These are phyloP conservation scores for Drosophila novamexicana DNA, from an alignment of 1,140 invertebrate species.

Conservation along the genomic window DNA sequence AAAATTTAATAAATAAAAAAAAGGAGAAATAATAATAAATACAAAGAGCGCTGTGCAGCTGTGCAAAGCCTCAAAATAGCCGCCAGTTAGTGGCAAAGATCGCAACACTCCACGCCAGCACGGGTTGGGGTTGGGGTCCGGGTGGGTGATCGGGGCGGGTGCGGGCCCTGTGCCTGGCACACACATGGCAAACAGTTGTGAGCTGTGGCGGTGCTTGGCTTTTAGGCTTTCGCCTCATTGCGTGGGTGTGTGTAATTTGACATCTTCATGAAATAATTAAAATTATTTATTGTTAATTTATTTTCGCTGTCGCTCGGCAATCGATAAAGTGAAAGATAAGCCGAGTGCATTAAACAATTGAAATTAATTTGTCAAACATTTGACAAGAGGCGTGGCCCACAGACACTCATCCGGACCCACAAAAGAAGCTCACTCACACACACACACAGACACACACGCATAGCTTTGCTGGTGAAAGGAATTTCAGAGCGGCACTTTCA, in stretches of 20 bases:
- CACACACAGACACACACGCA: neutral
- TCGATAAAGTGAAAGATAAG: slow-evolving; percentile 76
- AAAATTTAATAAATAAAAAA: slow-evolving; percentile 75
- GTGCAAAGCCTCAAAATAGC: slow-evolving; percentile 62
- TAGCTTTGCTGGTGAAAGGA: slow-evolving; percentile 60
- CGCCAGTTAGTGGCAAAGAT: slow-evolving; percentile 72
- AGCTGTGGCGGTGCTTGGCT: slow-evolving; percentile 16
- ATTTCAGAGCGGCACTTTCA: slow-evolving; percentile 62
- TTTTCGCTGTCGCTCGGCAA: slow-evolving; percentile 62
- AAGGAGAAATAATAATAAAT: slow-evolving; percentile 66
- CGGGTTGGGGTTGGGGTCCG: slow-evolving; percentile 5
- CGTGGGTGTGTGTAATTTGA: slow-evolving; percentile 79
- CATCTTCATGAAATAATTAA: slow-evolving; percentile 83
- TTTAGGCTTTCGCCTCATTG: slow-evolving; percentile 54
- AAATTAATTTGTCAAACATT: slow-evolving; percentile 77
- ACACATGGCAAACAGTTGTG: slow-evolving; percentile 32
- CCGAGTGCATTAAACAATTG: slow-evolving; percentile 68
- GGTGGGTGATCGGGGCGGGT: slow-evolving; percentile 2
- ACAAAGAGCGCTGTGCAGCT: slow-evolving; percentile 71
- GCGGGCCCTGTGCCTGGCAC: slow-evolving; percentile 21
- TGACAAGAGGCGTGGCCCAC: slow-evolving; percentile 61
- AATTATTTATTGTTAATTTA: slow-evolving; percentile 84
- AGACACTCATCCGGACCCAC: slow-evolving; percentile 10
- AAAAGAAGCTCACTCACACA: neutral
- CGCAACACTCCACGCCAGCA: slow-evolving; percentile 38